Evolutionary conservation across 2,797 vertebrate species (phyloP), one percentile per base, ranked within the genome.

Genomic region (Poliocrania exsul): DNA sequence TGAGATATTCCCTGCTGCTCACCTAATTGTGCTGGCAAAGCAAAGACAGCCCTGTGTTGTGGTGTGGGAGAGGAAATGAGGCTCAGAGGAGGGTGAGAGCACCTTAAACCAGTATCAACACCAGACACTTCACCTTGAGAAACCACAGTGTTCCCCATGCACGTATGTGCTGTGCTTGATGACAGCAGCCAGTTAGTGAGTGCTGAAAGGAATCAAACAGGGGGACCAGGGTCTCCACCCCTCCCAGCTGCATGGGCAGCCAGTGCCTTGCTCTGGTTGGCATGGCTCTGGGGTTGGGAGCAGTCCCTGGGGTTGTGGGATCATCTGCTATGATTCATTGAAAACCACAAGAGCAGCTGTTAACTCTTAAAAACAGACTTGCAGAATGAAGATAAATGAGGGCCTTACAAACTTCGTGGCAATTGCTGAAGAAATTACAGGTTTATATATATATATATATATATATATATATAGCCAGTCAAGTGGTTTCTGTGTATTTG

Each of bases 371-470:
- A 94, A 81, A 46, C 40, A 72, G 44, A 69, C 69, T 54, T 44
- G 40, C 19, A 62, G 49, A 86, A 65, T 86, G 58, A 66, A 46
- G 54, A 62, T 72, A 88, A 81, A 90, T 88, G 42, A 81, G 17
- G 7, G 38, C 42, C 46, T 90, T 54, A 17, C 21, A 65, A 47
- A 62, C 53, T 88, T 58, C 3, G 15, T 60, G 44, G 60, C 64
- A 85, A 46, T 44, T 83, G 89, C 50, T 69, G 66, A 86, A 91
- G 79, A 85, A 95, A 91, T 94, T 57, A 60, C 33, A 31, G 91
- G 65, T 50, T 64, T 85, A 3, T 16, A 12, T 26, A 18, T 18
- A 7, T 24, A 14, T 85, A 3, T 16, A 12, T 26, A 18, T 18
- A 7, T 24, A 14, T 24, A 7, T 47, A 29, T 69, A 23, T 67